phyloP scores from a whole-genome alignment of 2,888 invertebrate genomes.

The Acrobasis repandana region DNA sequence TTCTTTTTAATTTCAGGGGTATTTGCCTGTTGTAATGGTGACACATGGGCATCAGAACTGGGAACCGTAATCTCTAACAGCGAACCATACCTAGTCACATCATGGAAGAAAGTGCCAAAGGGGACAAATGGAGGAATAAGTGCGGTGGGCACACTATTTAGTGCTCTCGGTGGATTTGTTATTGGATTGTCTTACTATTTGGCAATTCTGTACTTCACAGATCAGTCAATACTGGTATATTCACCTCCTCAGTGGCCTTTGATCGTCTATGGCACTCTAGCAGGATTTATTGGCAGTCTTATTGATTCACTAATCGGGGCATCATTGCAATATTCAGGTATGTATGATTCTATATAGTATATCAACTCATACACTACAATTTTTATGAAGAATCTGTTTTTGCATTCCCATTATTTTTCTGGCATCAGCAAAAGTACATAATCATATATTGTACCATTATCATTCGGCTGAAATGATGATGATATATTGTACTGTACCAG shows the following conservation, averaged over 20 bases:
- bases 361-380: constrained; percentile 6
- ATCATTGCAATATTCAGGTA: constrained; percentile 92
- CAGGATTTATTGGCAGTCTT: constrained; percentile 90
- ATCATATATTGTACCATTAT: too few relatives aligned
- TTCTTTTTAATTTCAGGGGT: constrained; percentile 76
- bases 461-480: too few relatives aligned
- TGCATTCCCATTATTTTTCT: too few relatives aligned
- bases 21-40: constrained; percentile 92
- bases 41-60: constrained; percentile 95
- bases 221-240: constrained; percentile 77
- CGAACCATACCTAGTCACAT: constrained; percentile 90
- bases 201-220: constrained; percentile 85
- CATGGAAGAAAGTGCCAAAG: constrained; percentile 88
- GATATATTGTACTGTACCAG: too few relatives aligned
- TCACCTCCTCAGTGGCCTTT: constrained; percentile 91
- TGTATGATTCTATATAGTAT: neutral
- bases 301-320: constrained; percentile 94
- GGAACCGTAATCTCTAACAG: constrained; percentile 87
- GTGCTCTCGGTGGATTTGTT: constrained; percentile 85
- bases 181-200: constrained; percentile 89
- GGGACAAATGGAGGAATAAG: constrained; percentile 96
- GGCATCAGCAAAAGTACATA: too few relatives aligned
- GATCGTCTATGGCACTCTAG: constrained; percentile 86
- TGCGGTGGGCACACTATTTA: constrained; percentile 80
- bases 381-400: neutral